Evolutionary conservation across 2,113 vertebrate species (phyloP).

Genomic region (Grantiella picta): DNA sequence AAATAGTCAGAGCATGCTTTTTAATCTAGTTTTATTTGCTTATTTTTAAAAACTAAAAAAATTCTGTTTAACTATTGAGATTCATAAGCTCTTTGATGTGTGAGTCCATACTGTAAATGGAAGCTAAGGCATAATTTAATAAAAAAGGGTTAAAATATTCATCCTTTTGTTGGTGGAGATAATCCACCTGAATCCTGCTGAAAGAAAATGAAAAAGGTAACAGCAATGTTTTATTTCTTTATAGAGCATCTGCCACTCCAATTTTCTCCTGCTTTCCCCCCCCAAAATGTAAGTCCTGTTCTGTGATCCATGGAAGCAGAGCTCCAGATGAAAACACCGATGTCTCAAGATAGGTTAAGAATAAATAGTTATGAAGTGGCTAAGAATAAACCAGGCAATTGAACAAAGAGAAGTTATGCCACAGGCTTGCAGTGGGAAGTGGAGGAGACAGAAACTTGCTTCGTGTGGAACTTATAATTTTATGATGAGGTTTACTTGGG

Average conservation of each 20-base stretch:
- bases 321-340: neutral
- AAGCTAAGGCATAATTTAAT: neutral
- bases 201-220: slow-evolving; percentile 63
- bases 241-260: slow-evolving; percentile 52
- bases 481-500: neutral
- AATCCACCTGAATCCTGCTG: slow-evolving; percentile 67
- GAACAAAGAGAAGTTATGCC: neutral
- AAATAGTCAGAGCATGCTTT: neutral
- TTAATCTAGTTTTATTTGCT: neutral
- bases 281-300: neutral
- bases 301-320: neutral
- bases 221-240: slow-evolving; percentile 21
- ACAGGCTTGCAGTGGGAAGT: neutral
- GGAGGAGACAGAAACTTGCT: neutral
- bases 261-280: neutral
- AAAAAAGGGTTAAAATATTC: slow-evolving; percentile 27
- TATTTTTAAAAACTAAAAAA: neutral
- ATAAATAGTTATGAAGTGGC: neutral
- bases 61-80: neutral
- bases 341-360: neutral
- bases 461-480: neutral
- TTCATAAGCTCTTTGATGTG: neutral
- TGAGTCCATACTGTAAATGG: neutral
- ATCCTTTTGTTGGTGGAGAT: slow-evolving; percentile 49
- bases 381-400: neutral